Evolutionary conservation across 2,888 invertebrate genomes (phyloP), one percentile per base, ranked within the genome.

Genomic region (Eristalinus sepulchralis): DNA sequence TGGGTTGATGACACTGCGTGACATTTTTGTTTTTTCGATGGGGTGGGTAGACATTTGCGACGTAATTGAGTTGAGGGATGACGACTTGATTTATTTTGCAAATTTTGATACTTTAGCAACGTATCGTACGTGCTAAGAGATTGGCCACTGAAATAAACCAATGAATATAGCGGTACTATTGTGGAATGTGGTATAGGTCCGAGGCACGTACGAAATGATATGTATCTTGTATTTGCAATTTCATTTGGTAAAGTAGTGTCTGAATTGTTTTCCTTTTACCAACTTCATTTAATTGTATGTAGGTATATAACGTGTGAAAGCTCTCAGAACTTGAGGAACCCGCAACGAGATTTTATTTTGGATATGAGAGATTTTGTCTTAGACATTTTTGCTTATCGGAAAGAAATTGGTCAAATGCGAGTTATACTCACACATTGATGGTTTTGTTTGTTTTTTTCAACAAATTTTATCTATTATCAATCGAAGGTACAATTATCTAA

Each of bases 1-100:
- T 73, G 75, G 67, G 66, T 80, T 68, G 67, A 62, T 80, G 73
- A 67, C 79, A 64, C 39, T 33, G 27, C 53, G 60, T 63, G 77
- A 63, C 64, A 73, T 63, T 63, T 73, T 24, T 8, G 34, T 5
- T 33, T 66, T 76, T 31, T 55, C n/a, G 39, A 13, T 4, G 39
- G 8, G 17, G 17, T 0, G 17, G 31, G 53, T 24, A 27, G 27
- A 13, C 13, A 57, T 78, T 63, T 63, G 36, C 20, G 13, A 27
- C 33, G 63, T 63, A 64, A 64, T 31, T 2, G 62, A 63, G n/a
- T 71, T 33, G 22, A 2, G 17, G 62, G 53, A 27, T 57, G 60
- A 22, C 60, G 22, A 62, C 62, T 75, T 75, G 67, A 67, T 63
- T 73, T 67, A 62, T 62, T 70, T 67, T 47, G 57, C 24, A 22